phyloP scores from a whole-genome alignment of 2,113 vertebrate species.

The Bostrychus sinensis region DNA sequence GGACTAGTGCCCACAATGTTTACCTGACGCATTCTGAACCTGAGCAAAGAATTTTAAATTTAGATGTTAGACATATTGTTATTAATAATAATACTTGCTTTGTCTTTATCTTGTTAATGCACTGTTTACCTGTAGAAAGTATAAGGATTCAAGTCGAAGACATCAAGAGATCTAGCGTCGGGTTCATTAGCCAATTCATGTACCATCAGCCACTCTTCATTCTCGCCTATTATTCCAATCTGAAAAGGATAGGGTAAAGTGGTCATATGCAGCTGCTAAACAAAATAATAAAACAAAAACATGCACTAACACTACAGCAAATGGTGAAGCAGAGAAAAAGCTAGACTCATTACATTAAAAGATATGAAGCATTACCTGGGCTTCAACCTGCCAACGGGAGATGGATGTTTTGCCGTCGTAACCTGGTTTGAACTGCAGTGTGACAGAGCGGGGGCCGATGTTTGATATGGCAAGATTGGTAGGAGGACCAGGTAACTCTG shows the following conservation, averaged over 20 bases:
- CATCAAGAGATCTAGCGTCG: conserved; percentile 89
- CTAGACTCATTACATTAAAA: background rate
- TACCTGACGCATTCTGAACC: conserved; percentile 95
- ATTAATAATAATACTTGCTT: background rate
- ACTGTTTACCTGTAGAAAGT: conserved; percentile 89
- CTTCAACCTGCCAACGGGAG: conserved; percentile 95
- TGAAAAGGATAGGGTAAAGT: conserved; percentile 61
- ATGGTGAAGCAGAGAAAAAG: background rate
- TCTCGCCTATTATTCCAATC: conserved; percentile 89
- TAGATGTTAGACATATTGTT: background rate
- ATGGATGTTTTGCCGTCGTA: conserved; percentile 98
- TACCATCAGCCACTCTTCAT: conserved; percentile 88
- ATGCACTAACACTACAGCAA: background rate
- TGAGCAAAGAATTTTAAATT: conserved; percentile 46
- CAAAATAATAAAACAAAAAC: conserved; percentile 2
- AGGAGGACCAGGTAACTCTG: conserved; percentile 94
- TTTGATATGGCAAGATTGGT: conserved; percentile 96
- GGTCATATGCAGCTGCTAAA: background rate
- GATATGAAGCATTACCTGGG: conserved; percentile 82
- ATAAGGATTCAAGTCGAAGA: conserved; percentile 89
- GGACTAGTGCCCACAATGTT: conserved; percentile 97
- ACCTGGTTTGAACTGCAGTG: conserved; percentile 93
- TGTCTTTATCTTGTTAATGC: background rate
- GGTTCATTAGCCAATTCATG: conserved; percentile 92
- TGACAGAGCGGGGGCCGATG: conserved; percentile 91